A percentile compares a stretch with the other conserved stretches of the same genome.
Conservation (phyloP, 2,888 invertebrate genomes). For the Scelioninae gen. 2 region DNA sequence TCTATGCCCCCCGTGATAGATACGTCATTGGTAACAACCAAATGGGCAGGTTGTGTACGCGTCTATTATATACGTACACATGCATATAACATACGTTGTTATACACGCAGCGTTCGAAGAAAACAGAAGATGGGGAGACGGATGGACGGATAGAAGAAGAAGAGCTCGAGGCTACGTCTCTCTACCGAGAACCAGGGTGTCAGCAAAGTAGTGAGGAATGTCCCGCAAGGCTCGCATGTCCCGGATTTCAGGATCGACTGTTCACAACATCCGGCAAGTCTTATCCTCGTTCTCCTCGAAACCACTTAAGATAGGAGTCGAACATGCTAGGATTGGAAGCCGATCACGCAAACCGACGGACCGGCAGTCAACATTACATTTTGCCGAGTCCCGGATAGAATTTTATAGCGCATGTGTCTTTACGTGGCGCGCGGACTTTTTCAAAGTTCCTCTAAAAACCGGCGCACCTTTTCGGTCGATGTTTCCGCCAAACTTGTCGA, state of each 20-base stretch:
- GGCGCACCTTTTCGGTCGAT: too few relatives aligned
- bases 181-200: constrained; percentile 67
- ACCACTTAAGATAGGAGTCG: constrained; percentile 68
- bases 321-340: constrained; percentile 66
- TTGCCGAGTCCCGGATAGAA: constrained; percentile 44
- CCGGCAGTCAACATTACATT: constrained; percentile 52
- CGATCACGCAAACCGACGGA: constrained; percentile 70
- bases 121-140: constrained; percentile 62
- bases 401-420: constrained; percentile 41
- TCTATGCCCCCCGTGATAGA: constrained; percentile 39
- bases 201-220: constrained; percentile 70
- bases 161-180: constrained; percentile 61
- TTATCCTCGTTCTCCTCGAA: constrained; percentile 66
- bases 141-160: constrained; percentile 62
- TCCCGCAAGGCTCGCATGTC: constrained; percentile 75
- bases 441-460: too few relatives aligned
- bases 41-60: constrained; percentile 54
- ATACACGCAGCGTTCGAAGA: constrained; percentile 58
- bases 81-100: constrained; percentile 49
- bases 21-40: constrained; percentile 56
- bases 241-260: constrained; percentile 70
- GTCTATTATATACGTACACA: constrained; percentile 55
- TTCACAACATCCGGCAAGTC: constrained; percentile 64
- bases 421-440: constrained; percentile 8
- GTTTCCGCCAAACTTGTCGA: too few relatives aligned